Percentiles rank a stretch among this genome's conserved stretches.
Evolutionary conservation across 2,888 invertebrate species (phyloP).

Genomic region (Eubasilissa splendida): DNA sequence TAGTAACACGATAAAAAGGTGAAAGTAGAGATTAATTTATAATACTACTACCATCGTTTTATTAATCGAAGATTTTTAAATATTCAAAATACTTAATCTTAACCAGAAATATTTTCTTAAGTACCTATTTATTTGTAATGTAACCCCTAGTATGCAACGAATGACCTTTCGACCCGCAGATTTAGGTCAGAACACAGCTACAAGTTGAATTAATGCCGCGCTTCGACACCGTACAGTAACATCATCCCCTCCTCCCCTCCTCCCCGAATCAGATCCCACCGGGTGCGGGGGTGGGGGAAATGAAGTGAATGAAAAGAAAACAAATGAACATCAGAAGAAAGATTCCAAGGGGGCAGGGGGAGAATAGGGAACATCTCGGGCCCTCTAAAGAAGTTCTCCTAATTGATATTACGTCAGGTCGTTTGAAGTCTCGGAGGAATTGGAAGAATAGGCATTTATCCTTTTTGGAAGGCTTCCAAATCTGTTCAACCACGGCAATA

Average conservation of each 20-base stretch:
- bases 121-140: background rate
- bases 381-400: background rate
- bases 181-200: background rate
- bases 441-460: background rate
- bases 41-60: too few species aligned
- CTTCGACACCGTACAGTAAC: conserved; percentile 1
- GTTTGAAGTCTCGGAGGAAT: background rate
- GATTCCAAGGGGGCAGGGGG: background rate
- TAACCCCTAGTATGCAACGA: background rate
- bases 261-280: background rate
- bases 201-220: conserved; percentile 4
- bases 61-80: too few species aligned
- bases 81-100: too few species aligned
- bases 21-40: too few species aligned
- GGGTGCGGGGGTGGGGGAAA: background rate
- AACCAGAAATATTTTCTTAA: too few species aligned
- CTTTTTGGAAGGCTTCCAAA: too few species aligned
- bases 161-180: background rate
- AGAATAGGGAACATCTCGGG: background rate
- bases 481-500: too few species aligned
- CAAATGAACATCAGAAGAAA: conserved; percentile 2
- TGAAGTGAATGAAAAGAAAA: background rate
- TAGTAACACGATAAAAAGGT: too few species aligned
- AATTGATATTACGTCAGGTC: conserved; percentile 10
- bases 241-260: background rate